These are phyloP conservation scores for Larimichthys polyactis DNA, from an alignment of 2,113 vertebrate genomes.

Conservation along the genomic window DNA sequence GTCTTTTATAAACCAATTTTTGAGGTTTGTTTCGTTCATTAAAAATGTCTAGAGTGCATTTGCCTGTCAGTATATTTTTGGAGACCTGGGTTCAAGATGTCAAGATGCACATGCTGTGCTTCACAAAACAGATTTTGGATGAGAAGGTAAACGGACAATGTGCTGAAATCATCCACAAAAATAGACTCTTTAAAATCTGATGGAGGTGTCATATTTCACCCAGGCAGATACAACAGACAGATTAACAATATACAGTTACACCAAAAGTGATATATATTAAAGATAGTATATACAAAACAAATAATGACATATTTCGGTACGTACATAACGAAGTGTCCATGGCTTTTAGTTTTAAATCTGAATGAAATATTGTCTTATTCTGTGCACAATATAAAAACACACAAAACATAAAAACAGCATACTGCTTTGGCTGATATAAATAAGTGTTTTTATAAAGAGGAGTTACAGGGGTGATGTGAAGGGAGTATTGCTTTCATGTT, in stretches of 20 bases:
- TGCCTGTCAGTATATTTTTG: background rate
- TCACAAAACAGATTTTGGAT: slow-evolving; percentile 22
- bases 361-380: slow-evolving; percentile 87
- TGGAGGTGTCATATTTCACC: slow-evolving; percentile 75
- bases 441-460: slow-evolving; percentile 51
- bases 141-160: background rate
- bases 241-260: slow-evolving; percentile 88
- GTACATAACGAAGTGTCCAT: slow-evolving; percentile 90
- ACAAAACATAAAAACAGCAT: slow-evolving; percentile 85
- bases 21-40: background rate
- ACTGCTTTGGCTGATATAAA: slow-evolving; percentile 97
- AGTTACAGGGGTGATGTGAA: slow-evolving; percentile 18
- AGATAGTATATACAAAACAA: slow-evolving; percentile 91
- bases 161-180: slow-evolving; percentile 21
- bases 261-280: slow-evolving; percentile 93
- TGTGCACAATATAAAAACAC: slow-evolving; percentile 89
- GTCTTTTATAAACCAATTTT: background rate
- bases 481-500: slow-evolving; percentile 88
- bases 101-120: background rate
- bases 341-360: slow-evolving; percentile 89
- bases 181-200: slow-evolving; percentile 86
- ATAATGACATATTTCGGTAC: slow-evolving; percentile 87
- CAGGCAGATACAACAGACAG: slow-evolving; percentile 36
- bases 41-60: background rate
- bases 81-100: background rate